phyloP scores from a whole-genome alignment of 2,113 vertebrate genomes.

The Tetrax tetrax region DNA sequence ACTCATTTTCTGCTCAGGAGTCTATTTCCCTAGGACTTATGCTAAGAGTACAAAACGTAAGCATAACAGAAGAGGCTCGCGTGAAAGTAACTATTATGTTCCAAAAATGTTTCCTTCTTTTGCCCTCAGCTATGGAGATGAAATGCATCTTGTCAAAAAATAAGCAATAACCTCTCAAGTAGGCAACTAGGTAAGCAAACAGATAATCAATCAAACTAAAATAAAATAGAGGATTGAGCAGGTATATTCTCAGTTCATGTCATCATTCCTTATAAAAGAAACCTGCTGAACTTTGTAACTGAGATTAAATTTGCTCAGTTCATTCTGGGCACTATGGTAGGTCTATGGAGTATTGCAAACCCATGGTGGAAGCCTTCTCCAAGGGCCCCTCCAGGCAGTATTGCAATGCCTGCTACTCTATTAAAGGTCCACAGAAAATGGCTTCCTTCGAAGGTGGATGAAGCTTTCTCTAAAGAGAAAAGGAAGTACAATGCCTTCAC shows the following conservation, averaged over 20 bases:
- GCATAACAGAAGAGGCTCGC: not conserved
- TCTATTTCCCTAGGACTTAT: not conserved
- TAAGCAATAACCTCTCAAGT: rapidly evolving
- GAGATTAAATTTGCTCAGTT: not conserved
- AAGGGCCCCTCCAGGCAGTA: not conserved
- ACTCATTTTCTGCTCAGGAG: not conserved
- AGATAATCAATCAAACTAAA: not conserved
- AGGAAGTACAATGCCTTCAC: not conserved
- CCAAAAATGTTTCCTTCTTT: not conserved
- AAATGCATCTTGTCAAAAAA: not conserved
- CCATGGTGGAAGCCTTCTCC: rapidly evolving
- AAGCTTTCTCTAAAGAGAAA: not conserved
- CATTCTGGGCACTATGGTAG: not conserved
- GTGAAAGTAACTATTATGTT: not conserved
- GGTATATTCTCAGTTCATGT: not conserved
- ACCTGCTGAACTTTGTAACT: not conserved
- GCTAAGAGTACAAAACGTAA: not conserved
- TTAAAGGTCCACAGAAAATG: not conserved
- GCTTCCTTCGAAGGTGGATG: not conserved
- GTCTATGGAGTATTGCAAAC: not conserved
- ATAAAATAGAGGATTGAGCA: not conserved
- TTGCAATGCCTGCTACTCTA: not conserved
- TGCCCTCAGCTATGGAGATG: not conserved
- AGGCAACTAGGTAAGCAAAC: not conserved
- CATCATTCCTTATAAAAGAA: not conserved